Conservation (phyloP, 2,797 vertebrate species). For the Zalophus californianus region DNA sequence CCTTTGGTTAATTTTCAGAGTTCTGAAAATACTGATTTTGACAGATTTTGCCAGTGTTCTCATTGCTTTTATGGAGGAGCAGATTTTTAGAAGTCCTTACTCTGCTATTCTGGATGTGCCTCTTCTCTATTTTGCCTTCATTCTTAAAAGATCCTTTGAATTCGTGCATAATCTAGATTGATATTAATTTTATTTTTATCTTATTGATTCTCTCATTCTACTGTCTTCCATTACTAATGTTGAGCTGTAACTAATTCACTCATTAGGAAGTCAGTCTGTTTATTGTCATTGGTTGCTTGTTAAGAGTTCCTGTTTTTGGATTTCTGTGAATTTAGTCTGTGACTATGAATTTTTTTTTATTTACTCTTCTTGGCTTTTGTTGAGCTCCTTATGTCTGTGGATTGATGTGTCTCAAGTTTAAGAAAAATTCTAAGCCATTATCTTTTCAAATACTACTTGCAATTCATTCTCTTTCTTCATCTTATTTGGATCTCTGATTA, state of each 20-base stretch:
- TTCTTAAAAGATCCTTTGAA: neutral
- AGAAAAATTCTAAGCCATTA: neutral
- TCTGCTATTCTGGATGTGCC: neutral
- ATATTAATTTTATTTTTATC: neutral
- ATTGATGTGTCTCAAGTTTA: neutral
- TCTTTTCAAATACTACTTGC: neutral
- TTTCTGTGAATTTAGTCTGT: neutral
- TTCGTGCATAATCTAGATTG: neutral
- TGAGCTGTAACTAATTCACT: neutral
- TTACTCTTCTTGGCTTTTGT: neutral
- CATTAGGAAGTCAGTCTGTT: neutral
- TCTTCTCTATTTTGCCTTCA: neutral
- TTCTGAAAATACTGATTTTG: neutral
- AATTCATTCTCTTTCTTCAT: neutral
- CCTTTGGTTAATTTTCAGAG: neutral
- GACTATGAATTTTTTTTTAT: neutral
- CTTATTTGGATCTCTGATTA: neutral
- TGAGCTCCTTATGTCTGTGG: neutral
- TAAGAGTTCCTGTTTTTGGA: neutral
- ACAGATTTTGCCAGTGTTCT: neutral
- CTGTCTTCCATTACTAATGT: neutral
- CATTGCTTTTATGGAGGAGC: neutral
- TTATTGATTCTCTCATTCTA: neutral
- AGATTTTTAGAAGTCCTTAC: neutral
- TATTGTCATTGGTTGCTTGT: neutral